Conservation (phyloP, 1,140 invertebrate species). For the Ceratosolen solmsi region DNA sequence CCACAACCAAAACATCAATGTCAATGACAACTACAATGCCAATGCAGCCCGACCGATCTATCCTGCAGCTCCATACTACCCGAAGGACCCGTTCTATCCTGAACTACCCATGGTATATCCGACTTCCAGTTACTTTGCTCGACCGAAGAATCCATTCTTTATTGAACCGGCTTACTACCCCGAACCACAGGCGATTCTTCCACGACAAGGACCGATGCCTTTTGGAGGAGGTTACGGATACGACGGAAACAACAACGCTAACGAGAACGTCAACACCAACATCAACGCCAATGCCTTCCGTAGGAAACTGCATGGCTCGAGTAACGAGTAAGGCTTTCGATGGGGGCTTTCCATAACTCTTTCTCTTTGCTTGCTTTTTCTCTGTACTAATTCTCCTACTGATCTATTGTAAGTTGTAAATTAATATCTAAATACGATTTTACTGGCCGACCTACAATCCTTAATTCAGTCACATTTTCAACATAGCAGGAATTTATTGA, state of each 20-base stretch:
- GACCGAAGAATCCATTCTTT: constrained; percentile 14
- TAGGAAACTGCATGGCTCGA: constrained; percentile 37
- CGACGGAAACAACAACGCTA: not conserved
- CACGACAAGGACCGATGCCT: not conserved
- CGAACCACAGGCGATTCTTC: constrained; percentile 2
- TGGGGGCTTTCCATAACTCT: constrained; percentile 37
- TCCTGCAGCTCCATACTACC: not conserved
- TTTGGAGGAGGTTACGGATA: not conserved
- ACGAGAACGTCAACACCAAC: constrained; percentile 27
- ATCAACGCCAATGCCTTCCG: constrained; percentile 39
- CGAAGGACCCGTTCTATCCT: not conserved
- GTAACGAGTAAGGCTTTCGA: constrained; percentile 39
- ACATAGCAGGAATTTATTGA: not conserved
- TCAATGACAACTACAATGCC: not conserved
- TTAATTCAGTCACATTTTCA: not conserved
- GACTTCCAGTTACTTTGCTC: not conserved
- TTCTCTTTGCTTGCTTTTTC: constrained; percentile 19
- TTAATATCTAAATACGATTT: not conserved
- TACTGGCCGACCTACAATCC: not conserved
- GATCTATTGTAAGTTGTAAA: not conserved
- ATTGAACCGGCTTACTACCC: constrained; percentile 16
- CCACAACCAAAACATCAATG: not conserved
- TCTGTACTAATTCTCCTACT: constrained; percentile 10
- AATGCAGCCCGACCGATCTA: not conserved
- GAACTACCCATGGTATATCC: constrained; percentile 22